Conservation (phyloP, 64 coral and sea anemone genomes). For the Pocillopora damicornis region DNA sequence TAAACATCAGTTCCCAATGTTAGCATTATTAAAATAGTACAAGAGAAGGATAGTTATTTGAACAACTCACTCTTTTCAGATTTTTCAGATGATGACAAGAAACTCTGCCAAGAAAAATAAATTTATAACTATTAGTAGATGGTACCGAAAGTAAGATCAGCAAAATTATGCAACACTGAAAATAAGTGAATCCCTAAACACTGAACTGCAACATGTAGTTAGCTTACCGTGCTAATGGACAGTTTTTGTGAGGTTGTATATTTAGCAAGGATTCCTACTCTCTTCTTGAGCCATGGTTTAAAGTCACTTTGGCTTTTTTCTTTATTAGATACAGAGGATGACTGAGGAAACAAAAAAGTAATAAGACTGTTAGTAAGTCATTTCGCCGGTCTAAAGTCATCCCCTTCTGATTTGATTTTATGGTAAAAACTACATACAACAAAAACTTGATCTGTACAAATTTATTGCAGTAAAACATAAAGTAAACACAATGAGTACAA, state of each 20-base stretch:
- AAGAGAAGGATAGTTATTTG: neutral
- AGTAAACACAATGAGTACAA: neutral
- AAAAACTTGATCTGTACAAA: no score
- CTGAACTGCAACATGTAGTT: neutral
- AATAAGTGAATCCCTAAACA: neutral
- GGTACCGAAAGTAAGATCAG: neutral
- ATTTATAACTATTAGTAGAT: neutral
- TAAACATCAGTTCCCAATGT: no score
- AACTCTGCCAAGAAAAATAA: constrained; percentile 53
- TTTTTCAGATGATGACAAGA: constrained; percentile 85
- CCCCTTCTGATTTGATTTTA: no score
- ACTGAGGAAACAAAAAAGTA: neutral
- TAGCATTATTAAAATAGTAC: no score
- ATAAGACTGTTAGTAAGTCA: neutral
- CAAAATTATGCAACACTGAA: neutral
- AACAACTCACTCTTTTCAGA: constrained; percentile 76
- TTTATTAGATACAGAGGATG: constrained; percentile 33
- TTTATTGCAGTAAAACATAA: no score
- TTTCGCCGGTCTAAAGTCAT: no score
- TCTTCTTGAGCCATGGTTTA: constrained; percentile 91
- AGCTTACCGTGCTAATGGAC: constrained; percentile 86
- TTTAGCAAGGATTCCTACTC: constrained; percentile 76
- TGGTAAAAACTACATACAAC: no score
- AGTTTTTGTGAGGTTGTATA: constrained; percentile 98
- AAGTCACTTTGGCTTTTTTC: constrained; percentile 22